Base-by-base conservation (phyloP, 2,888 invertebrate genomes). In the Apotomis betuletana region DNA sequence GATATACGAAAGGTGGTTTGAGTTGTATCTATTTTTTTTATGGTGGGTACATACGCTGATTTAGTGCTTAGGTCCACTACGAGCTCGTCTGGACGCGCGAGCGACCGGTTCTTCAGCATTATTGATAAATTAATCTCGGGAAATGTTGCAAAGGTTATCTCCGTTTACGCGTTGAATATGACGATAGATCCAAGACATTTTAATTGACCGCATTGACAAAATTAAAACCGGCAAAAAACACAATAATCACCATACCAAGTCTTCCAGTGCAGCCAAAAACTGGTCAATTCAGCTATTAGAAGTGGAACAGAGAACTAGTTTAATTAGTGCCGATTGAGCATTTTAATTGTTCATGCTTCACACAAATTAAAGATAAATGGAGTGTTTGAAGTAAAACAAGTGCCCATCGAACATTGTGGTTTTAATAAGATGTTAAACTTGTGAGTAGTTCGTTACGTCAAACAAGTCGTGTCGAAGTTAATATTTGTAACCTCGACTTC, bases 401-500 rank as follows among this genome's bases (percentile, higher is more conserved):
- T 4, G 15, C n/a, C 44, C 9, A 15, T 41, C 13, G 13, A 15
- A 54, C 54, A 27, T 44, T 60, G 44, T 10, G 9, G 8, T 12
- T 41, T 64, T 54, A 12, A 8, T 51, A 64, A 61, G 49, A 49
- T 61, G 10, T 27, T 49, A 44, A 58, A 55, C 67, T 69, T 62
- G 54, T 69, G 58, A 74, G 68, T 44, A 38, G 65, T 70, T 60
- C 44, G 65, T 74, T 72, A 68, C 76, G 75, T 77, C 75, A 76
- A 75, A 76, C 69, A 71, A 72, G 60, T 67, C 73, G 75, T 78
- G 83, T 83, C 85, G 79, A 82, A 82, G 85, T 85, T 84, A 85
- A 87, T 85, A 85, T 83, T 84, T 86, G 83, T 85, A 87, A 82
- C 88, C 88, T 88, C 87, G 88, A 84, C 83, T 86, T 88, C 82